Evolutionary conservation across 2,113 vertebrate species (phyloP).

Genomic region (Lampris megalopsis): DNA sequence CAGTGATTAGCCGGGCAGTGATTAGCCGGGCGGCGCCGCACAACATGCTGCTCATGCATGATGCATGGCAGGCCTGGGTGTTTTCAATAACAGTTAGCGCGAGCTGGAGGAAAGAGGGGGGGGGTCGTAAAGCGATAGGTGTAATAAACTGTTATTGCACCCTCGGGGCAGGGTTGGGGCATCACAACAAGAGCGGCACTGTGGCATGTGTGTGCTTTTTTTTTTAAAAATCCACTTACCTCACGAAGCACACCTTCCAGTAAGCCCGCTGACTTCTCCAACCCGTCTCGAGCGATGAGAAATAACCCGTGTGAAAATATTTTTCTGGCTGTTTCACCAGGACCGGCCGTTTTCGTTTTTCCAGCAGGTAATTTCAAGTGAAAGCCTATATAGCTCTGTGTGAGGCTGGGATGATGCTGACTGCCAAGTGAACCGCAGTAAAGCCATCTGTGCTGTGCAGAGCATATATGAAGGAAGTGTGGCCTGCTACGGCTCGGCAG

Average conservation of each 20-base stretch:
- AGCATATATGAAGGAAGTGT: constrained; percentile 38
- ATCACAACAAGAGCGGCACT: constrained; percentile 73
- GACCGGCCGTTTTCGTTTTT: background rate
- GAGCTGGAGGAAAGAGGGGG: constrained; percentile 66
- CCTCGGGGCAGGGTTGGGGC: constrained; percentile 73
- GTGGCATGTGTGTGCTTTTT: constrained; percentile 62
- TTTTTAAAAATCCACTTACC: constrained; percentile 37
- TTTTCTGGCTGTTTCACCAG: background rate
- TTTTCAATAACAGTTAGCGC: constrained; percentile 84
- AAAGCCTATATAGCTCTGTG: constrained; percentile 45
- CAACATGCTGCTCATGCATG: constrained; percentile 75
- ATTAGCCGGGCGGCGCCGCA: constrained; percentile 70
- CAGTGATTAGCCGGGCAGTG: constrained; percentile 70
- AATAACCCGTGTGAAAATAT: background rate
- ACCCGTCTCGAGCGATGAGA: constrained; percentile 12
- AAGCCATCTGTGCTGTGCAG: constrained; percentile 66
- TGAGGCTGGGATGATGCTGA: constrained; percentile 29
- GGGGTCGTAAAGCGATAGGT: constrained; percentile 79
- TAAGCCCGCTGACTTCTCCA: constrained; percentile 38
- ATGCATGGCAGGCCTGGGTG: constrained; percentile 76
- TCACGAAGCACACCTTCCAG: constrained; percentile 38
- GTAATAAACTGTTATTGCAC: constrained; percentile 86
- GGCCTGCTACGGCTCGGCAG: constrained; percentile 51
- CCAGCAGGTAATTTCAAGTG: constrained; percentile 46
- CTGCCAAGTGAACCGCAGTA: constrained; percentile 69